Conservation (phyloP, 2,888 invertebrate genomes). For the Eremobia ochroleuca region DNA sequence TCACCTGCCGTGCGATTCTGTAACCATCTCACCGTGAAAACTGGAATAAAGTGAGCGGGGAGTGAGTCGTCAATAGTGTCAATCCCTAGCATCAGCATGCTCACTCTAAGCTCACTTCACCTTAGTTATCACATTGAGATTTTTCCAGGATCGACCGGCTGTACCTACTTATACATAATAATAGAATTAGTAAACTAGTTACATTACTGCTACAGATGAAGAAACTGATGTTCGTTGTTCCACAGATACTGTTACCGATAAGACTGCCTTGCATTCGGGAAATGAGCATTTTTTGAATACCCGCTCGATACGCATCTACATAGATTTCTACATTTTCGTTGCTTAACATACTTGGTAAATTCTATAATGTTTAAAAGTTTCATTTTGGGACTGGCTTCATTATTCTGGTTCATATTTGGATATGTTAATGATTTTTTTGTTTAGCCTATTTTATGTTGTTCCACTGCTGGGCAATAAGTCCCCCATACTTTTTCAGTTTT, state of each 20-base stretch:
- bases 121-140: too few species aligned
- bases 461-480: background rate
- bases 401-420: background rate
- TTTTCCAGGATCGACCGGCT: too few species aligned
- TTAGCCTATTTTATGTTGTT: background rate
- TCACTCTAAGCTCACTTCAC: too few species aligned
- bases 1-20: too few species aligned
- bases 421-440: background rate
- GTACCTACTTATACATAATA: constrained; percentile 4
- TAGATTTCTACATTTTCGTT: constrained; percentile 60
- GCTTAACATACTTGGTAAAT: constrained; percentile 33
- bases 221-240: constrained; percentile 52
- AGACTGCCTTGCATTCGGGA: constrained; percentile 49
- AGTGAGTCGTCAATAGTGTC: too few species aligned
- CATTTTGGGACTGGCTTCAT: background rate
- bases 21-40: too few species aligned
- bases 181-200: constrained; percentile 49
- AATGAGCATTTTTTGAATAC: constrained; percentile 65
- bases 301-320: constrained; percentile 56
- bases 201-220: constrained; percentile 56
- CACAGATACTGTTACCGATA: constrained; percentile 54
- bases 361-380: constrained; percentile 24
- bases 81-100: too few species aligned
- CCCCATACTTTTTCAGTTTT: background rate
- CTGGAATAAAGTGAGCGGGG: too few species aligned